Conservation (phyloP, 2,113 vertebrate species). For the Tor tambroides region DNA sequence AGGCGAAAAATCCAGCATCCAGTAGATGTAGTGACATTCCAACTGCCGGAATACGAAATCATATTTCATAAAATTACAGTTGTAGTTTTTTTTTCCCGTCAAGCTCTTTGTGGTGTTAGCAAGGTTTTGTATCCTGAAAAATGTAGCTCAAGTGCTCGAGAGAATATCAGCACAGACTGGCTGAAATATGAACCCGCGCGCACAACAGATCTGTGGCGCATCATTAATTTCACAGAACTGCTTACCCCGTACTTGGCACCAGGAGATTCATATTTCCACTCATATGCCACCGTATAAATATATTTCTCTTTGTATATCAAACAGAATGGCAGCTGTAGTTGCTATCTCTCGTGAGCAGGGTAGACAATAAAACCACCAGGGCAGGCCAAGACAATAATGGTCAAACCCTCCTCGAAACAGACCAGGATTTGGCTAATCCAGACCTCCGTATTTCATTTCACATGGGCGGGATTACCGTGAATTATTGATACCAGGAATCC, state of each 20-base stretch:
- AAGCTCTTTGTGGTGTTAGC: slow-evolving; percentile 15
- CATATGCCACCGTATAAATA: background rate
- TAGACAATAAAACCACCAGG: slow-evolving; percentile 13
- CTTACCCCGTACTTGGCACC: slow-evolving; percentile 22
- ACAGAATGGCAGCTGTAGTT: slow-evolving; percentile 35
- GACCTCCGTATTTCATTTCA: slow-evolving; percentile 34
- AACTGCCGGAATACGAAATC: background rate
- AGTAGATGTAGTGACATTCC: background rate
- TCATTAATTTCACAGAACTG: slow-evolving; percentile 35
- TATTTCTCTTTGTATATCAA: slow-evolving; percentile 37
- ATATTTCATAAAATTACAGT: slow-evolving; percentile 21
- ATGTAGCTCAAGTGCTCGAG: background rate
- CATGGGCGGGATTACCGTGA: slow-evolving; percentile 43
- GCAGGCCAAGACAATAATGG: background rate
- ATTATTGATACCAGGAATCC: slow-evolving; percentile 39
- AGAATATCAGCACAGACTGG: slow-evolving; percentile 7
- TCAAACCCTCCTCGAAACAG: slow-evolving; percentile 18
- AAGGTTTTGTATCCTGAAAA: slow-evolving; percentile 1
- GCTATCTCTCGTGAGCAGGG: slow-evolving; percentile 23
- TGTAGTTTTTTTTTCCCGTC: background rate
- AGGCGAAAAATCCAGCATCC: background rate
- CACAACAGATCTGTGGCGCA: slow-evolving; percentile 24
- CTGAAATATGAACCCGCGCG: slow-evolving; percentile 8
- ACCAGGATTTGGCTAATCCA: slow-evolving; percentile 40
- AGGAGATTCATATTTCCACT: slow-evolving; percentile 25